These are phyloP conservation scores for Alitta virens DNA, from an alignment of 2,888 invertebrate genomes.

Conservation along the genomic window DNA sequence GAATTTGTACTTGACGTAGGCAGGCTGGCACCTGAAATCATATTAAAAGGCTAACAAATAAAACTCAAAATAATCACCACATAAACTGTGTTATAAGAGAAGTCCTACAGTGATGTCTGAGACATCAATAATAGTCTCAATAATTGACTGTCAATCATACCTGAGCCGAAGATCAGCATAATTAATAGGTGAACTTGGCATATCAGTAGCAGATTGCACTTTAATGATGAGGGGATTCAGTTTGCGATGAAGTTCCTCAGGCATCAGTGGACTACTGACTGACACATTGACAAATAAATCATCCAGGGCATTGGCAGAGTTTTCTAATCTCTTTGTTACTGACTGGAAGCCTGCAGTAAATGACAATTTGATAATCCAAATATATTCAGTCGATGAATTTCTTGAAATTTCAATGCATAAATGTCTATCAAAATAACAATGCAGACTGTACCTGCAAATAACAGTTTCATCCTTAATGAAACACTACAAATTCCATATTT, in stretches of 20 bases:
- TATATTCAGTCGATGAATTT: too few species aligned
- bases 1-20: constrained; percentile 51
- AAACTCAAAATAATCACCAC: too few species aligned
- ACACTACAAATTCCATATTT: constrained; percentile 49
- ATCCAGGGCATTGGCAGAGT: constrained; percentile 42
- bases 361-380: too few species aligned
- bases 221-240: constrained; percentile 55
- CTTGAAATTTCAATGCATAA: too few species aligned
- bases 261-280: constrained; percentile 45
- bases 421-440: too few species aligned
- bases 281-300: constrained; percentile 49
- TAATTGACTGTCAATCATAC: constrained; percentile 28
- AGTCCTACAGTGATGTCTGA: too few species aligned
- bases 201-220: constrained; percentile 44
- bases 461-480: constrained; percentile 42
- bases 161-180: constrained; percentile 42
- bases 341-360: constrained; percentile 35
- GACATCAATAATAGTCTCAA: too few species aligned
- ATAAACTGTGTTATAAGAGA: too few species aligned
- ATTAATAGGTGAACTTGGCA: constrained; percentile 45
- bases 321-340: constrained; percentile 45
- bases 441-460: constrained; percentile 47
- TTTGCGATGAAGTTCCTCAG: constrained; percentile 39
- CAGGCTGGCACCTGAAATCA: constrained; percentile 47
- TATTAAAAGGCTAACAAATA: too few species aligned